Evolutionary conservation across 2,888 invertebrate genomes (phyloP).

Genomic region (Octodonta nipae): DNA sequence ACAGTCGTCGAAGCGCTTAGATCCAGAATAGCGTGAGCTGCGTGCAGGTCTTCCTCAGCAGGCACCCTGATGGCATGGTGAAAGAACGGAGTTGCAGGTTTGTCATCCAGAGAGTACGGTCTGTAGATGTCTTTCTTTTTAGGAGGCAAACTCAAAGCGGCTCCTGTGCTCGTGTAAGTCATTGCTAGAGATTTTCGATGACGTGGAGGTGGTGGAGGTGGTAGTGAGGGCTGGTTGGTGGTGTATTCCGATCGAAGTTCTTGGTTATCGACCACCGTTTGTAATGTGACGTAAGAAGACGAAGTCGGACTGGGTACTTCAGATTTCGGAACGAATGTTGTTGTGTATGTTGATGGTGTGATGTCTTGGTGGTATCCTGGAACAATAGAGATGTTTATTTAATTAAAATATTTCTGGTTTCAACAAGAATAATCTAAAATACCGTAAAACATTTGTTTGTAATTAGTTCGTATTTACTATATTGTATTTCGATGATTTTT

Average conservation of each 20-base stretch:
- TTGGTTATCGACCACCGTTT: conserved; percentile 40
- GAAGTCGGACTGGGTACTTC: conserved; percentile 39
- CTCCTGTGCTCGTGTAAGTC: conserved; percentile 76
- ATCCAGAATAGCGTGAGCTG: conserved; percentile 79
- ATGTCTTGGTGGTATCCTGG: conserved; percentile 67
- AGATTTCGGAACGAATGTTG: conserved; percentile 57
- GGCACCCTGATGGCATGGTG: conserved; percentile 45
- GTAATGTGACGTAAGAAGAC: conserved; percentile 42
- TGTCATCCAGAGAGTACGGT: conserved; percentile 69
- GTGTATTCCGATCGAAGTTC: conserved; percentile 28
- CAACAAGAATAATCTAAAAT: too few species aligned
- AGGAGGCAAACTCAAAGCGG: conserved; percentile 70
- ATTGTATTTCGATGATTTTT: too few species aligned
- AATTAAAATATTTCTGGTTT: too few species aligned
- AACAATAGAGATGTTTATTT: conserved; percentile 28
- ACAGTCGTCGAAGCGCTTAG: conserved; percentile 74
- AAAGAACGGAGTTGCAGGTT: conserved; percentile 34
- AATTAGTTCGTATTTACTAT: too few species aligned
- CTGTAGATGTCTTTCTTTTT: conserved; percentile 85
- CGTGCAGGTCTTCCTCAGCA: conserved; percentile 72
- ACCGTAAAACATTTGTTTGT: too few species aligned
- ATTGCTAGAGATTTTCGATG: conserved; percentile 62
- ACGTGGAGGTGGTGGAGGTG: conserved; percentile 22
- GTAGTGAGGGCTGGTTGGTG: conserved; percentile 29
- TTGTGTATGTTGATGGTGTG: conserved; percentile 57